phyloP scores from a whole-genome alignment of 1,140 invertebrate genomes.

The Trichonephila clavata region DNA sequence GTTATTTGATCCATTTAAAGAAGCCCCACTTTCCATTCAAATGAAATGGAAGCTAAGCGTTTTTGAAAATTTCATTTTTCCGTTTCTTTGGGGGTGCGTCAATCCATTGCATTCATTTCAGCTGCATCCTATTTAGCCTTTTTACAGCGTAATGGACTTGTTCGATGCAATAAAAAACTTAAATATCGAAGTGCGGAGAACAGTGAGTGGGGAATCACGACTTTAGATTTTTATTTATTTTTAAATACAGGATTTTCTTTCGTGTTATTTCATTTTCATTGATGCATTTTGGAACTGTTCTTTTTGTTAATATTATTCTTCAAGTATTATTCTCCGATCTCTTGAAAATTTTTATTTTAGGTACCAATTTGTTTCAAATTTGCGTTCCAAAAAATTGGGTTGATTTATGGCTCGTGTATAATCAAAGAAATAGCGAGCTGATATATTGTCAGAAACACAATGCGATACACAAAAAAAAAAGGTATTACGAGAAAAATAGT shows the following conservation, averaged over 20 bases:
- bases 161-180: conserved; percentile 18
- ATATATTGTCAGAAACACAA: too few species aligned
- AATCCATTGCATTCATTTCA: neutral
- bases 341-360: too few species aligned
- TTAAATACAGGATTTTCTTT: neutral
- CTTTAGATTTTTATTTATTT: neutral
- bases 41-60: conserved; percentile 17
- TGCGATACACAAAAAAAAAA: too few species aligned
- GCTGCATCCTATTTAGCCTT: neutral
- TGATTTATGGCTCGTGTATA: too few species aligned
- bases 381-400: too few species aligned
- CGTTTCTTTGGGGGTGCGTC: neutral
- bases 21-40: conserved; percentile 8
- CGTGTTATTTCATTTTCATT: too few species aligned
- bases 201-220: neutral
- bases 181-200: neutral
- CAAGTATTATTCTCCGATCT: too few species aligned
- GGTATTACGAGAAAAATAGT: too few species aligned
- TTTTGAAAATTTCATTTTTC: conserved; percentile 8
- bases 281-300: neutral
- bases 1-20: conserved; percentile 12
- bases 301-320: neutral
- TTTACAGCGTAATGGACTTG: neutral
- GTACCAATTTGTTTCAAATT: too few species aligned
- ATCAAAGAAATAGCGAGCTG: too few species aligned